Evolutionary conservation across 2,888 invertebrate species (phyloP), one percentile per base, ranked within the genome.

Genomic region (Acleris laterana): DNA sequence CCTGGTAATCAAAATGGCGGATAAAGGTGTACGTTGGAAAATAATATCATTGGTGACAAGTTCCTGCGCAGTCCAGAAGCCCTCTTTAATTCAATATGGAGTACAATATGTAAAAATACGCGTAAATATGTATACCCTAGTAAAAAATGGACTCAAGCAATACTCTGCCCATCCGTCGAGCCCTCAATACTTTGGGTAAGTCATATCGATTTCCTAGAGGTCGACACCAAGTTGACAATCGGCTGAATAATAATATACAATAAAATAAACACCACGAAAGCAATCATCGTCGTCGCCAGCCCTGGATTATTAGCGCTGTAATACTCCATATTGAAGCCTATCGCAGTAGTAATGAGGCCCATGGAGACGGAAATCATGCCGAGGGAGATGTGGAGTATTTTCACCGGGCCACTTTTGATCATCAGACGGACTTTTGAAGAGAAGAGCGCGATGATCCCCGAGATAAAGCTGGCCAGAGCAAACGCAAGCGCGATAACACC

Each of bases 401-500:
- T 94, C 20, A 90, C 73, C 1, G 91, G 85, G 19, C 93, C 90
- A 44, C 92, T 93, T 65, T 88, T 89, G 67, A 94, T 77, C 72
- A 85, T 76, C 51, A 93, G 76, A 1, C 93, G 88, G 3, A 94
- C 87, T 76, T 92, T 92, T 16, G 88, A 78, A 0, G 94, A 94
- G 78, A 93, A 94, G 22, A 94, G 80, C 1, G 94, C 90, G 9
- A 93, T 75, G 64, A 94, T 81, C 5, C 94, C 94, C 1, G 90
- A 87, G 46, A 93, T 65, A 63, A 91, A 87, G 58, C 93, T 89
- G 50, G 92, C 73, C 48, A 90, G 52, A 25, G 93, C 79, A 65
- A 94, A 90, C n/a, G 80, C 82, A 48, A 94, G 74, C 0, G 94
- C 94, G 44, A 91, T 82, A 1, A 94, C 86, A 76, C 93, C 93